A percentile compares a stretch with the other conserved stretches of the same genome.
Conservation (phyloP, 2,113 vertebrate species). For the Rhabdomys dilectus region DNA sequence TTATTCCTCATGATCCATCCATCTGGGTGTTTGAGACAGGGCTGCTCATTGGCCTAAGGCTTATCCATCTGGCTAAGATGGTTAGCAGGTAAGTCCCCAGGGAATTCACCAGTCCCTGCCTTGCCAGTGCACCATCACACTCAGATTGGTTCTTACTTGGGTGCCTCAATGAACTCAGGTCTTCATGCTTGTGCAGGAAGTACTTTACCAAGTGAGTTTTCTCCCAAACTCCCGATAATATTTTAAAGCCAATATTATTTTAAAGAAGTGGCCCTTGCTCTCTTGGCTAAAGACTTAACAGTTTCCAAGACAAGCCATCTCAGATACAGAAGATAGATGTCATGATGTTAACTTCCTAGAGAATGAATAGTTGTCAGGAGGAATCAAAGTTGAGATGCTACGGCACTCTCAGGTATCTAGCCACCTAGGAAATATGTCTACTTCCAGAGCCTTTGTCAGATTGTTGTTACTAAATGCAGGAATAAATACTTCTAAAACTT, state of each 20-base stretch:
- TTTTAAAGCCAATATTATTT: not conserved
- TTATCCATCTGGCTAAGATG: not conserved
- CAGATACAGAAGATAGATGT: not conserved
- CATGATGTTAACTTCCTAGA: not conserved
- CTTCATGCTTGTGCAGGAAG: not conserved
- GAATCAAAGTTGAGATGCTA: not conserved
- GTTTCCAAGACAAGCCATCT: conserved; percentile 37
- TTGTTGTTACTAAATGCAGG: not conserved
- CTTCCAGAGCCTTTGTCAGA: not conserved
- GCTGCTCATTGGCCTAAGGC: not conserved
- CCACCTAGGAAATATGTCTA: not conserved
- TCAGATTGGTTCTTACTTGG: not conserved
- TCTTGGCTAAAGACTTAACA: conserved; percentile 39
- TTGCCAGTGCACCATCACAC: not conserved
- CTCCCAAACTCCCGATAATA: not conserved
- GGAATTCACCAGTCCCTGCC: not conserved
- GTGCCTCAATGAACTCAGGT: not conserved
- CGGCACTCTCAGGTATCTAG: not conserved
- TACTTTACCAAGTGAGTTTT: not conserved
- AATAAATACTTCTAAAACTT: conserved; percentile 38
- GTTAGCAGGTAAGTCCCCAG: not conserved
- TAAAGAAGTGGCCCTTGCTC: conserved; percentile 40
- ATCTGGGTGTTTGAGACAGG: not conserved
- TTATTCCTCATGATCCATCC: not conserved
- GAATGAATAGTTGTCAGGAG: not conserved